Evolutionary conservation across 2,113 vertebrate genomes (phyloP), one percentile per base, ranked within the genome.

Genomic region (Nannobrachium achirus): DNA sequence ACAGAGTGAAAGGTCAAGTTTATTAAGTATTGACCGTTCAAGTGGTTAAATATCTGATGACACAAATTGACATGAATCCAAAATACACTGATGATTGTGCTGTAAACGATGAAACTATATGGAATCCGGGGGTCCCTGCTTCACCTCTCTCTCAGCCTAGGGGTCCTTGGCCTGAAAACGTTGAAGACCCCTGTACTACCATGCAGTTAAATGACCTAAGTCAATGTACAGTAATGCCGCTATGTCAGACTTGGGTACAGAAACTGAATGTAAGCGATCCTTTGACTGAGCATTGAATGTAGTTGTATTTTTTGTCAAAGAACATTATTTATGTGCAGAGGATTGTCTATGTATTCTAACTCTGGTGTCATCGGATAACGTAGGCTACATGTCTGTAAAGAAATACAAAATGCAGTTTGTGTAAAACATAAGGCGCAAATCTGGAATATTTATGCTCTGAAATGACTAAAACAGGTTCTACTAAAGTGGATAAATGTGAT

Each of bases 251-350:
- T 52, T 1, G 0, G 15, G 8, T 39, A 14, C 2, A 38, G 18
- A 59, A 69, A 45, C 0, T 72, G 63, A 85, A 82, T 66, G 70
- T 71, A 69, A 65, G 48, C 1, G 50, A 56, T 56, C 14, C n/a
- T 40, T 50, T 10, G 25, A 41, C 13, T 56, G 51, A 51, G 56
- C 61, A 20, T 6, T 71, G 60, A 81, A 81, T 79, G 82, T 74
- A 73, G 15, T 56, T 0, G 46, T 51, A 66, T n/a, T 45, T 45
- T 8, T 11, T 45, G 4, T 45, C 13, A 45, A 45, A 11, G 13
- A 45, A 11, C 44, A 45, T 45, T 45, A 9, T 45, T n/a, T n/a
- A n/a, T 45, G 6, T 16, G 13, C 4, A 57, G 38, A 38, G 55
- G 25, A 14, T 40, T n/a, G 20, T 56, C 20, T 38, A 25, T 25